Conservation (phyloP, 1,140 invertebrate species). For the Ptiloglossa arizonensis region DNA sequence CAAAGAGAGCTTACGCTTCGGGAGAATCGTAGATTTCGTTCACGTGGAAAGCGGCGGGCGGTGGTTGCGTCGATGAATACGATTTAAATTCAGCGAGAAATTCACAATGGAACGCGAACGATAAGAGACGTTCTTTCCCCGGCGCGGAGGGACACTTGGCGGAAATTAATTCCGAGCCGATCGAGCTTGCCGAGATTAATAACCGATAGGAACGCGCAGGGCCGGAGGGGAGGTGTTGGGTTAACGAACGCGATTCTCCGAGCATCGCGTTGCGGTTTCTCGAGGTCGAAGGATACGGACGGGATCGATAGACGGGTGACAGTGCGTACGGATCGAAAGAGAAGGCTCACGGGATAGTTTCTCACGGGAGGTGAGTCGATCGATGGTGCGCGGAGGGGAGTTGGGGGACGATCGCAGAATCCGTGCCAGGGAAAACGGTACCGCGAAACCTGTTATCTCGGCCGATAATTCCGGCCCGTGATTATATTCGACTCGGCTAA, state of each 20-base stretch:
- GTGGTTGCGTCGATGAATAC: too few species aligned
- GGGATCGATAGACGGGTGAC: not conserved
- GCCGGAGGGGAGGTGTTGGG: too few species aligned
- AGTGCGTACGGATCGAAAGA: conserved; percentile 25
- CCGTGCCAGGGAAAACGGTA: conserved; percentile 48
- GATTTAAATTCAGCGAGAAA: too few species aligned
- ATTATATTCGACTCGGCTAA: conserved; percentile 38
- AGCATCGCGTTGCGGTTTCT: conserved; percentile 29
- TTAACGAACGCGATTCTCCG: conserved; percentile 42
- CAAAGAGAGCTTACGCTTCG: too few species aligned
- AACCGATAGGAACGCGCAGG: not conserved
- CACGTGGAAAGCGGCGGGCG: too few species aligned
- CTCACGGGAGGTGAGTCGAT: conserved; percentile 58
- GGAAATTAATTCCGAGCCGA: conserved; percentile 16
- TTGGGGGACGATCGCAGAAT: conserved; percentile 54
- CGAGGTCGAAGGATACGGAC: not conserved
- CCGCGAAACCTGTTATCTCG: conserved; percentile 37
- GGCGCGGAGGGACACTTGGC: not conserved
- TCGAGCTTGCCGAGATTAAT: conserved; percentile 15
- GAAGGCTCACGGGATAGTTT: conserved; percentile 54
- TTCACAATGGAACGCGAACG: not conserved
- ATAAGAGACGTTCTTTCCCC: not conserved
- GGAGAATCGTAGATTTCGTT: too few species aligned
- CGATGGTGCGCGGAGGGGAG: conserved; percentile 33
- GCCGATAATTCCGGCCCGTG: conserved; percentile 38